Base-by-base conservation (phyloP, 1,140 invertebrate species). In the Uloborus diversus region DNA sequence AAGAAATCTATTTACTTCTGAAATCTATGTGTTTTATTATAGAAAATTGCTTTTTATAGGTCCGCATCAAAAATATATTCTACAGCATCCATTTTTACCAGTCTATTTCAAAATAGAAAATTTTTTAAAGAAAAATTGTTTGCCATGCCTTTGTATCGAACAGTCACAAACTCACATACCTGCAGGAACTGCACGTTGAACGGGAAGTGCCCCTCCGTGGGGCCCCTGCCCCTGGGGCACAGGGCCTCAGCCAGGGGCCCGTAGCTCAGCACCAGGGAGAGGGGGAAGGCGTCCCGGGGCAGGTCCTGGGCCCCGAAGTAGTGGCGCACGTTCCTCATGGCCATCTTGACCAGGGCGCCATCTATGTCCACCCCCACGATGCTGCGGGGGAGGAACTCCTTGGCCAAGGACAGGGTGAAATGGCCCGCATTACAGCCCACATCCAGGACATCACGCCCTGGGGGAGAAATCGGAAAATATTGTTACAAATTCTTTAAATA, bases 341-440 rank as follows among this genome's bases (percentile, higher is more conserved):
- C 95, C 65, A 92, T 90, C 84, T 91, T 89, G 82, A 99, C 94
- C 66, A 99, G 89, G 75, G 93, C 91, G 35, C 91, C 88, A 89
- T 99, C 98, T 84, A 99, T 99, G 86, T 99, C 98, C 56, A 99
- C 92, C 42, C 98, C 98, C 42, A 95, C 90, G 70, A 99, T 93
- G 82, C 92, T 92, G 69, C 91, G 91, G 2, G 97, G 95, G 35
- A 90, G 88, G 85, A 95, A 93, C 83, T 96, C 92, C 81, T 93
- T 89, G 0, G 95, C 97, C 61, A 99, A 89, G 1, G 86, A 84
- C 9, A 92, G 84, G 2, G 97, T 97, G 57, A 99, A 91, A 85
- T 97, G 94, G 2, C 98, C 98, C 82, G 96, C 93, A 89, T 99
- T 99, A 86, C 98, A 99, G 11, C 98, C 98, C 85, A 99, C 95